Percentiles rank a stretch among this genome's conserved stretches.
Conservation (phyloP, 2,888 invertebrate species). For the Hypercompe scribonia region DNA sequence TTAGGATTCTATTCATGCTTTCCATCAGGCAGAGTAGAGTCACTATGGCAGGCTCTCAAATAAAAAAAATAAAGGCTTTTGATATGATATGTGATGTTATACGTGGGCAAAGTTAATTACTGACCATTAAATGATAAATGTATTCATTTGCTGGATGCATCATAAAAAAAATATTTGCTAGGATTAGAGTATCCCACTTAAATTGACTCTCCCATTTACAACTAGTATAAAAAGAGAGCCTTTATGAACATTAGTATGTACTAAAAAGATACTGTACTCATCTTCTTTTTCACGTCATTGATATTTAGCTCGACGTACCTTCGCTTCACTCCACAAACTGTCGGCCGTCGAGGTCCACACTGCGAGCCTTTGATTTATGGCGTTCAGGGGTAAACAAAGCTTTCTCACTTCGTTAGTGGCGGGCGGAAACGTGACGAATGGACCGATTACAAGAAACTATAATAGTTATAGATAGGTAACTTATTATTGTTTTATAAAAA, state of each 20-base stretch:
- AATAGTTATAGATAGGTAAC: constrained; percentile 10
- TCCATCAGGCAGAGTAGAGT: too few species aligned
- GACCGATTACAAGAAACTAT: constrained; percentile 5
- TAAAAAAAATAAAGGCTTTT: too few species aligned
- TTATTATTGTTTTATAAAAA: constrained; percentile 5
- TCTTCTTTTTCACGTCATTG: neutral
- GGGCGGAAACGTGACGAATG: constrained; percentile 36
- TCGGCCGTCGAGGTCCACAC: constrained; percentile 28
- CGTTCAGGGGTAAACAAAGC: constrained; percentile 45
- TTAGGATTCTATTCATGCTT: too few species aligned
- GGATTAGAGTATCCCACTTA: neutral
- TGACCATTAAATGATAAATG: too few species aligned
- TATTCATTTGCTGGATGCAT: too few species aligned
- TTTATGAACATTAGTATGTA: too few species aligned
- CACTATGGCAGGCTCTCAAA: too few species aligned
- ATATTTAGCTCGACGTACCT: constrained; percentile 6
- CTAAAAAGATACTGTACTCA: too few species aligned
- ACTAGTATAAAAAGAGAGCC: neutral
- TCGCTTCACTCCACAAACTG: constrained; percentile 26
- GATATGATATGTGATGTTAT: too few species aligned
- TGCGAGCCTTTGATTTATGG: constrained; percentile 47
- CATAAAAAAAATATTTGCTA: neutral
- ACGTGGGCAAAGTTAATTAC: too few species aligned
- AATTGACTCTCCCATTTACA: neutral
- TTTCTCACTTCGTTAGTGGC: constrained; percentile 28